A percentile compares a stretch with the other conserved stretches of the same genome.
Evolutionary conservation across 1,140 invertebrate genomes (phyloP).

Genomic region (Laupala kohalensis): DNA sequence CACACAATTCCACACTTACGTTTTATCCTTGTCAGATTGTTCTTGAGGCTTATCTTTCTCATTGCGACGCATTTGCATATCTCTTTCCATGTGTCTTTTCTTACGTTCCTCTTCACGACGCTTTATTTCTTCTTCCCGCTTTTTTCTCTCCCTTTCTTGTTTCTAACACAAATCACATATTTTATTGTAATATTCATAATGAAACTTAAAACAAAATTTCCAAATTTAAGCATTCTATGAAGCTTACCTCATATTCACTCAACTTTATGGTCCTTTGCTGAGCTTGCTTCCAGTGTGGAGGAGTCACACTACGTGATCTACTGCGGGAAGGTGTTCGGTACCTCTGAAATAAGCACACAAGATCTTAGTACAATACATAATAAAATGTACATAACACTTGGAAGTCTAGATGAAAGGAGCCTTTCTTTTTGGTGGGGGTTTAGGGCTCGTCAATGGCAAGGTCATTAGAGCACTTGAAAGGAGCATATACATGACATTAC

Average conservation of each 20-base stretch:
- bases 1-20: background rate
- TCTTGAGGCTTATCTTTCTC: conserved; percentile 20
- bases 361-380: too few relatives aligned
- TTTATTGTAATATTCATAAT: background rate
- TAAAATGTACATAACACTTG: too few relatives aligned
- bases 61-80: conserved; percentile 23
- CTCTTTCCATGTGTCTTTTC: conserved; percentile 38
- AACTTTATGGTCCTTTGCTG: conserved; percentile 68
- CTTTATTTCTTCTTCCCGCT: conserved; percentile 45
- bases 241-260: conserved; percentile 57
- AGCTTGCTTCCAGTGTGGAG: conserved; percentile 79
- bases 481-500: too few relatives aligned
- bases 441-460: too few relatives aligned
- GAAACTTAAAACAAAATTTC: background rate
- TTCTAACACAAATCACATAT: conserved; percentile 27
- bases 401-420: too few relatives aligned
- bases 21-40: background rate
- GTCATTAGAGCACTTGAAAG: too few relatives aligned
- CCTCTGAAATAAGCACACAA: conserved; percentile 38
- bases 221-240: background rate
- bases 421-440: too few relatives aligned
- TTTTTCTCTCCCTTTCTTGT: conserved; percentile 45
- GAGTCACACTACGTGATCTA: conserved; percentile 68
- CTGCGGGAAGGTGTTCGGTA: conserved; percentile 73
- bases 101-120: conserved; percentile 42